Base-by-base conservation (phyloP, 2,113 vertebrate genomes). In the Acrocephalus arundinaceus region DNA sequence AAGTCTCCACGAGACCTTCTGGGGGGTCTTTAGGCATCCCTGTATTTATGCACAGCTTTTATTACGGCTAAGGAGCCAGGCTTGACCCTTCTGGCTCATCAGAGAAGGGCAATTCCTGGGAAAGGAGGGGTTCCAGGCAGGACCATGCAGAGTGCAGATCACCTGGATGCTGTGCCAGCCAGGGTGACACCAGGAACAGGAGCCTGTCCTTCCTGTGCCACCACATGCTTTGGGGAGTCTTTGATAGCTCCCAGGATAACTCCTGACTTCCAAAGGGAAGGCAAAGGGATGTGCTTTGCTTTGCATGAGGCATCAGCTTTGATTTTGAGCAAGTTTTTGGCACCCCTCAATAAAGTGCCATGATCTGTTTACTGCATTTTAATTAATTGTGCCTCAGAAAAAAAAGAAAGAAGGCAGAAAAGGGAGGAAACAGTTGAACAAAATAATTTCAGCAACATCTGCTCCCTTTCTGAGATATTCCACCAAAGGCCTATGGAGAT, bases 371-470 rank as follows among this genome's bases (percentile, higher is more conserved):
- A 54, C 70, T 2, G 9, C 59, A 41, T 91, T 94, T 67, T 65
- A 78, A 78, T 86, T 77, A 35, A 17, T 8, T 27, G 30, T 52
- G 22, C 54, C 52, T 89, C 8, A 4, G 6, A 41, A n/a, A 24
- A 16, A 16, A 39, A 24, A 61, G 2, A 39, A 73, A 12, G 1
- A 51, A 30, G 25, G 73, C 49, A 10, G 58, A 86, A 86, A 77
- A 9, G 28, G 51, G 31, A 12, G 28, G 1, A 37, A 95, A 76
- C 1, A 61, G 51, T 61, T 61, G 62, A 89, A 79, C 15, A 35
- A 89, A 95, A 83, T 55, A 16, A 87, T 73, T 93, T 91, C 67
- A 85, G 75, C 71, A 96, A 66, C 89, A 95, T 87, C 94, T 96
- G 95, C 81, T 93, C 71, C 63, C 63, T 93, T 83, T 66, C 93